Conservation (phyloP, 1,140 invertebrate species). For the Nephotettix cincticeps region DNA sequence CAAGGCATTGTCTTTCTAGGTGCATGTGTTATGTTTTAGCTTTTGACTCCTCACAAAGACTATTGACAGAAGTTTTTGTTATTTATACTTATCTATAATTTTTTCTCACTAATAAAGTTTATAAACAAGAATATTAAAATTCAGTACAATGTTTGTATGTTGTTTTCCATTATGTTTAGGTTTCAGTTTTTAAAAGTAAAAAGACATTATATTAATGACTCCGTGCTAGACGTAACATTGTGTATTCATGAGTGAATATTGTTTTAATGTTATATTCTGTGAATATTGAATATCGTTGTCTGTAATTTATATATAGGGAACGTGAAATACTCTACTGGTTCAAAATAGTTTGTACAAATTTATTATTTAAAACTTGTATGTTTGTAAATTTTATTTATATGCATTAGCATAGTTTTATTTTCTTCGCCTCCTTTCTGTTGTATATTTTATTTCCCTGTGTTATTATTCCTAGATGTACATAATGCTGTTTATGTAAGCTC, state of each 20-base stretch:
- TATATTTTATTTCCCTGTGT: background rate
- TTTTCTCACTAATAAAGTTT: background rate
- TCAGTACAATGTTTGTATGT: background rate
- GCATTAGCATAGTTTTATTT: background rate
- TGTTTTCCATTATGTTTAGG: background rate
- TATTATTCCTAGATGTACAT: background rate
- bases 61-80: too few relatives aligned
- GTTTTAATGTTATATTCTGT: conserved; percentile 4
- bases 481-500: background rate
- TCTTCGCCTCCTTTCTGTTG: background rate
- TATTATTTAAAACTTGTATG: background rate
- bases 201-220: conserved; percentile 20
- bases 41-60: too few relatives aligned
- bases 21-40: too few relatives aligned
- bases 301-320: background rate
- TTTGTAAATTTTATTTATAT: background rate
- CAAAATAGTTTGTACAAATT: background rate
- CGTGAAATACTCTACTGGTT: background rate
- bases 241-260: conserved; percentile 20
- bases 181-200: background rate
- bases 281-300: background rate
- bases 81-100: background rate
- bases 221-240: background rate
- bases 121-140: background rate
- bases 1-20: too few relatives aligned